A percentile compares a stretch with the other conserved stretches of the same genome.
These are phyloP conservation scores for Ceyx cyanopectus DNA, from an alignment of 2,113 vertebrate genomes.

Conservation along the genomic window DNA sequence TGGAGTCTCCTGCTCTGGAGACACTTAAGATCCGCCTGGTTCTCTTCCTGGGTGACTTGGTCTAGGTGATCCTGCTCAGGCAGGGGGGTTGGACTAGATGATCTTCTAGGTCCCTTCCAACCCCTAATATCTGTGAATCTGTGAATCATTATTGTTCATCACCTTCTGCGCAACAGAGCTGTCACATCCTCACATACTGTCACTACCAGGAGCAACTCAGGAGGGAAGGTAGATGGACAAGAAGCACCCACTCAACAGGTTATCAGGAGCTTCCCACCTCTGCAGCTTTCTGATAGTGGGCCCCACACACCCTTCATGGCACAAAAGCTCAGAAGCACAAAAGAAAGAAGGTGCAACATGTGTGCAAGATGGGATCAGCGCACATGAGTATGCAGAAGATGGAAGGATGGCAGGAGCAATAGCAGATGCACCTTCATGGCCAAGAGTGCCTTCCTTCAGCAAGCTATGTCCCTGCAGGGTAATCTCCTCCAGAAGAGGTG, in stretches of 20 bases:
- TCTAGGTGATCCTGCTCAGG: too few species aligned
- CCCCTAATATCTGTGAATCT: too few species aligned
- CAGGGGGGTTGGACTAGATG: too few species aligned
- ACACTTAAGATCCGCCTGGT: too few species aligned
- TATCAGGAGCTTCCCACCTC: background rate
- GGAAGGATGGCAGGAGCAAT: background rate
- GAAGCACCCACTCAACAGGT: accelerated
- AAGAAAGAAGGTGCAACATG: background rate
- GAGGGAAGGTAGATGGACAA: background rate
- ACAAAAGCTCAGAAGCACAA: background rate
- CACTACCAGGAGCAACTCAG: background rate
- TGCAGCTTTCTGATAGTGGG: accelerated
- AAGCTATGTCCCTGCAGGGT: background rate
- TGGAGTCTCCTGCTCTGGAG: too few species aligned
- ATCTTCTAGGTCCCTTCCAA: too few species aligned
- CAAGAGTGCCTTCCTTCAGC: background rate
- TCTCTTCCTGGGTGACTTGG: too few species aligned
- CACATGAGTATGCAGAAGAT: background rate
- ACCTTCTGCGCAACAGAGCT: background rate
- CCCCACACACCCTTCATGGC: accelerated
- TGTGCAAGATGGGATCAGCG: accelerated
- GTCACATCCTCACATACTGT: slow-evolving; percentile 1
- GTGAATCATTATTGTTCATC: background rate
- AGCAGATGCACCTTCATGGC: background rate
- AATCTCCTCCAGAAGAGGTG: background rate